phyloP scores from a whole-genome alignment of 2,797 vertebrate genomes.

The Brachymystax lenok region DNA sequence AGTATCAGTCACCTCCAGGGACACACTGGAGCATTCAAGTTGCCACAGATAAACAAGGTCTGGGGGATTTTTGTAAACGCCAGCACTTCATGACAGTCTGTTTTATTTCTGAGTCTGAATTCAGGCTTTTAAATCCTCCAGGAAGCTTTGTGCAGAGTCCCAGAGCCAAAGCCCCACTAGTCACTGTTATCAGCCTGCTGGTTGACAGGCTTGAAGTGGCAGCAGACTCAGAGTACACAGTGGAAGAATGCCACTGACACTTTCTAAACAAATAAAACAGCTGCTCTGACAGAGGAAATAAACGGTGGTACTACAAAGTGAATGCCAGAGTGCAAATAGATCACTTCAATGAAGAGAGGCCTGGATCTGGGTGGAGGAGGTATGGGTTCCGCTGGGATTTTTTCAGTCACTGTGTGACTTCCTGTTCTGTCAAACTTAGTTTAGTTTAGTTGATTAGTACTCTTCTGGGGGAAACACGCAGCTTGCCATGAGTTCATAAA shows the following conservation, averaged over 20 bases:
- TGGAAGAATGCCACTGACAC: constrained; percentile 19
- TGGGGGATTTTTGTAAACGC: neutral
- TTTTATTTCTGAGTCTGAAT: neutral
- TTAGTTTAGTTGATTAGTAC: constrained; percentile 39
- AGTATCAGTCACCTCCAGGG: neutral
- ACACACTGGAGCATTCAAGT: neutral
- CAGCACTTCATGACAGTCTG: neutral
- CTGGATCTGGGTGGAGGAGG: neutral
- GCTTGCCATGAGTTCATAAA: constrained; percentile 26
- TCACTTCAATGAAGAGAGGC: neutral
- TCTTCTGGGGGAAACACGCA: constrained; percentile 34
- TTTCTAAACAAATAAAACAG: constrained; percentile 30
- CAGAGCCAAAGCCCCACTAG: constrained; percentile 5
- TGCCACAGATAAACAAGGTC: neutral
- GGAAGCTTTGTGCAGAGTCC: neutral
- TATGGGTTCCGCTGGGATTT: constrained; percentile 39
- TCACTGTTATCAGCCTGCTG: constrained; percentile 10
- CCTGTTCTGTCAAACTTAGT: constrained; percentile 55
- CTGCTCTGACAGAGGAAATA: constrained; percentile 9
- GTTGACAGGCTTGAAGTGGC: constrained; percentile 28
- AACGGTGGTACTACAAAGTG: constrained; percentile 13
- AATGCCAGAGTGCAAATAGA: neutral
- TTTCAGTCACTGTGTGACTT: constrained; percentile 52
- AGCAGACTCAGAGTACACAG: constrained; percentile 15
- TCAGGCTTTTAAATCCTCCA: neutral